Conservation (phyloP, 2,113 vertebrate genomes). For the Apodemus speciosus region DNA sequence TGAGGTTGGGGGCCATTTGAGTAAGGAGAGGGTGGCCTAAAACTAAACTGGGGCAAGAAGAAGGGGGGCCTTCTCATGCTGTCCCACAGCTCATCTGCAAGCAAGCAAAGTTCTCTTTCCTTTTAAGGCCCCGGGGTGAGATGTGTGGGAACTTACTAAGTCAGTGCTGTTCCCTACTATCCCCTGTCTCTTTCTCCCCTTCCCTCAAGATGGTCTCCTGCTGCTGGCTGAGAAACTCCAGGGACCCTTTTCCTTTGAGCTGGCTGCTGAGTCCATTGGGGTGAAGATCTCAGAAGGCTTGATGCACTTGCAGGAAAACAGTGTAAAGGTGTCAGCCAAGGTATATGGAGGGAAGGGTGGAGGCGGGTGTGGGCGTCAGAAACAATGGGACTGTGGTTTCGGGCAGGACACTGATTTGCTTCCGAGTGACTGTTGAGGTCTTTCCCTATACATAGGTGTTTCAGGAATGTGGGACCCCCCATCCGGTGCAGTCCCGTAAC, state of each 20-base stretch:
- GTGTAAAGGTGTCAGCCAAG: constrained; percentile 89
- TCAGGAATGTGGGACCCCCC: constrained; percentile 90
- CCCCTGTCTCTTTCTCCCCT: neutral
- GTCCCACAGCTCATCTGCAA: neutral
- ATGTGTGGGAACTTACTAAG: neutral
- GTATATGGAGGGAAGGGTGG: constrained; percentile 70
- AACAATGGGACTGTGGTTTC: neutral
- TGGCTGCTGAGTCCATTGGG: constrained; percentile 90
- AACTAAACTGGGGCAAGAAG: neutral
- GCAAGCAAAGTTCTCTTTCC: neutral
- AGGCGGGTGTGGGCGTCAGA: neutral
- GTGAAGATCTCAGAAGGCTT: constrained; percentile 93
- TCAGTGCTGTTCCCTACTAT: neutral
- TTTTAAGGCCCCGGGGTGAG: neutral
- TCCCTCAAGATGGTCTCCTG: constrained; percentile 87
- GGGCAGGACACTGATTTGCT: constrained; percentile 46
- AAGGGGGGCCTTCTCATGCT: neutral
- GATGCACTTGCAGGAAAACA: constrained; percentile 93
- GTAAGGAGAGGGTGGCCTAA: neutral
- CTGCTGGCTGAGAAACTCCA: constrained; percentile 90
- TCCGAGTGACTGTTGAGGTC: neutral
- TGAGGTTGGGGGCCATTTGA: neutral
- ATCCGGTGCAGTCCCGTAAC: constrained; percentile 82
- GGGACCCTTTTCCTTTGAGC: constrained; percentile 92
- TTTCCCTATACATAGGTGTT: constrained; percentile 85